Base-by-base conservation (phyloP, 2,113 vertebrate genomes). In the Buteo buteo region DNA sequence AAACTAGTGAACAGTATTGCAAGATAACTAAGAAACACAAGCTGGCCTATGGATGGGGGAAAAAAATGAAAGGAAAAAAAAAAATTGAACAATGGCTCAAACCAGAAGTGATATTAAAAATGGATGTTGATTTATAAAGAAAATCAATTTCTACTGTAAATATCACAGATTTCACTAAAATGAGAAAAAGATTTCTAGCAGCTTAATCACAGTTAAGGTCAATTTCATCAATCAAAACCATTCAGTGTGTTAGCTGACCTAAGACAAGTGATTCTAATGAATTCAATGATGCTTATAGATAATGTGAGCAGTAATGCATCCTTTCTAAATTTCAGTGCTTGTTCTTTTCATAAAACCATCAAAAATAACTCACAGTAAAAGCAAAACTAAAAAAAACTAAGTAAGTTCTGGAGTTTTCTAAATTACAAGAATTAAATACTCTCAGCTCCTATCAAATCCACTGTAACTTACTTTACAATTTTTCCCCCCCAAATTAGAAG, bases 111-210 rank as follows among this genome's bases (percentile, higher is more conserved):
- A 13, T 82, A 78, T 40, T 81, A 71, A 59, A 81, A 90, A 87
- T 70, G 50, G 72, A n/a, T 64, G 25, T 25, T 65, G 73, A 86
- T 79, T 83, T 62, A 61, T 61, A 67, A 82, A 57, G 74, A 87
- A 72, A 81, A 78, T 58, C 38, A 19, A 71, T 92, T 87, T 55
- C 61, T 74, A 49, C 61, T 71, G 44, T 67, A 88, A 82, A 78
- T 85, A 87, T 71, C 74, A 90, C 59, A 85, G 34, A 94, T 93
- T 78, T 76, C 66, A 85, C 70, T 59, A 25, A 90, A 96, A 94
- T 28, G 54, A 84, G 72, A 55, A 83, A 34, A 88, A 73, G 40
- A 71, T 83, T 89, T 86, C 42, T 47, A 90, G 61, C 57, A 49
- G 55, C 91, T 94, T 82, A 82, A 86, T 79, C 73, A 38, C 42